Conservation (phyloP, 2,888 invertebrate species). For the Conomelus anceps region DNA sequence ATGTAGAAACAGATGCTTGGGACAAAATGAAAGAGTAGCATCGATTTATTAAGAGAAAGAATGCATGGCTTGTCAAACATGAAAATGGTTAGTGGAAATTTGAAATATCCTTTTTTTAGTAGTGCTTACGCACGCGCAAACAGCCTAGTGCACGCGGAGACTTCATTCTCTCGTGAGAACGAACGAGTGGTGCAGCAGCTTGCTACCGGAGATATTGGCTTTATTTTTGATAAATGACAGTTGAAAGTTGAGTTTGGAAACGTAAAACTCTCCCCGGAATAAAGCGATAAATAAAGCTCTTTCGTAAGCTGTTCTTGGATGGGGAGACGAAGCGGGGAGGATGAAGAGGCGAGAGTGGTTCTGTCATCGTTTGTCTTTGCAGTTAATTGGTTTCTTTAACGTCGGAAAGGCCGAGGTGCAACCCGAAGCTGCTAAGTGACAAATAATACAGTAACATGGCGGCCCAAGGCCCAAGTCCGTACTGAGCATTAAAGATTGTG, state of each 20-base stretch:
- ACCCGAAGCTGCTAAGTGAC: background rate
- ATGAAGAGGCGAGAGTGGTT: background rate
- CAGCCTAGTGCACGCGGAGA: background rate
- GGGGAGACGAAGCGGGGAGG: background rate
- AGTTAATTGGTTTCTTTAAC: slow-evolving; percentile 14
- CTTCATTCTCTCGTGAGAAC: background rate
- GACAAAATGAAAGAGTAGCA: background rate
- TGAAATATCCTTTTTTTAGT: background rate
- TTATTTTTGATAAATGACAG: slow-evolving; percentile 13
- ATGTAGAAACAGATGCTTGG: background rate
- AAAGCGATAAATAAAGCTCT: slow-evolving; percentile 12
- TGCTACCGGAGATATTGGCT: slow-evolving; percentile 11
- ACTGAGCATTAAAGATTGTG: background rate
- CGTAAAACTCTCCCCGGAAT: slow-evolving; percentile 13
- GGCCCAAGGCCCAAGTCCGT: background rate
- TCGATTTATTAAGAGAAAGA: background rate
- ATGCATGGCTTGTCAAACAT: background rate
- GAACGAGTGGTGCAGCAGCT: background rate
- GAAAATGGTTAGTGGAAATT: background rate
- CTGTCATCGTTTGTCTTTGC: slow-evolving; percentile 11
- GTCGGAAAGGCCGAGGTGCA: background rate
- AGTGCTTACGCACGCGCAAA: background rate
- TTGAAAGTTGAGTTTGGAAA: slow-evolving; percentile 13
- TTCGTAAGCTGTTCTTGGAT: background rate
- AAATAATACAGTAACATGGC: background rate